Percentiles rank a stretch among this genome's conserved stretches.
These are phyloP conservation scores for Limnephilus auricula DNA, from an alignment of 2,888 invertebrate species.

Conservation along the genomic window DNA sequence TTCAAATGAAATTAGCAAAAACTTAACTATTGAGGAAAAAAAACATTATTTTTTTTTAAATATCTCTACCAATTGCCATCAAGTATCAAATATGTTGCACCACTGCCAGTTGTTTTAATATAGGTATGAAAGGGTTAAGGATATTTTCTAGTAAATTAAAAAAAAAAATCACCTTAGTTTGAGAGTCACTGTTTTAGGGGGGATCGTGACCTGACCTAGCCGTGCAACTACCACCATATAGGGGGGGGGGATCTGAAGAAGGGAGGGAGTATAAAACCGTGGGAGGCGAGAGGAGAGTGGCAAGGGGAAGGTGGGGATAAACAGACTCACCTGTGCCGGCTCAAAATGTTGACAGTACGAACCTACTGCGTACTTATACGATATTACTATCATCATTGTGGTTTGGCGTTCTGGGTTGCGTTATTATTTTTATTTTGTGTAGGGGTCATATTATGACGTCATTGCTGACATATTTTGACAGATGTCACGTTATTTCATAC, in stretches of 20 bases:
- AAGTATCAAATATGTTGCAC: too few relatives aligned
- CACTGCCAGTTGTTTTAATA: too few relatives aligned
- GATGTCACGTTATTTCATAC: not conserved
- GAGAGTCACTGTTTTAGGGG: not conserved
- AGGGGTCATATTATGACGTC: not conserved
- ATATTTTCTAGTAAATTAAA: not conserved
- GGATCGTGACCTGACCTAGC: slow-evolving; percentile 45
- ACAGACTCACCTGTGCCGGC: slow-evolving; percentile 21
- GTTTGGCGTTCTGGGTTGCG: not conserved
- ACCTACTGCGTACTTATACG: not conserved
- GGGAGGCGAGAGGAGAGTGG: slow-evolving; percentile 9
- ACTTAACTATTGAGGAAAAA: too few relatives aligned
- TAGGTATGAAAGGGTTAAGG: too few relatives aligned
- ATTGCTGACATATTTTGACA: not conserved
- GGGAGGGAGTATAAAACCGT: not conserved
- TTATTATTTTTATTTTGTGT: not conserved
- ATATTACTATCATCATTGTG: not conserved
- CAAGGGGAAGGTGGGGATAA: not conserved
- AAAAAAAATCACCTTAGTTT: not conserved
- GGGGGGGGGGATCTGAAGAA: not conserved
- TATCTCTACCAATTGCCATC: too few relatives aligned
- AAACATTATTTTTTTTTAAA: too few relatives aligned
- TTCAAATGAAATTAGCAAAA: too few relatives aligned
- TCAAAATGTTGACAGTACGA: not conserved
- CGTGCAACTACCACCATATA: not conserved